Percentiles rank a stretch among this genome's conserved stretches.
phyloP scores from a whole-genome alignment of 1,140 invertebrate species.

The Macrosteles quadrilineatus region DNA sequence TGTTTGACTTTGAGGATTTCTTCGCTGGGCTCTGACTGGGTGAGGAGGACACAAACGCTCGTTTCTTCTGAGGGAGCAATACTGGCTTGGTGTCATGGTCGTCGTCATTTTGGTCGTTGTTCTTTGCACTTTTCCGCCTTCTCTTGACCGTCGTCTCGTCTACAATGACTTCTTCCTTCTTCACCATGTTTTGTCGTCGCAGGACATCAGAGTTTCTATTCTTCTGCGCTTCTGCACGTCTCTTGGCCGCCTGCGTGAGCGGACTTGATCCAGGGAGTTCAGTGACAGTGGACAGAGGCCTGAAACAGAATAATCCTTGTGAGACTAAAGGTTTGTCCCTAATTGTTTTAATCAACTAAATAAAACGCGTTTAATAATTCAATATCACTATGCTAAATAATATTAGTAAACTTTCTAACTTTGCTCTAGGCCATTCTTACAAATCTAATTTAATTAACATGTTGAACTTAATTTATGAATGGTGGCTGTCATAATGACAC shows the following conservation, averaged over 20 bases:
- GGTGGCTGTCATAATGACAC: no score
- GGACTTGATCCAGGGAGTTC: conserved; percentile 6
- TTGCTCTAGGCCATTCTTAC: no score
- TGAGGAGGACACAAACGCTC: conserved; percentile 54
- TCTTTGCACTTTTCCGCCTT: conserved; percentile 27
- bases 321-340: no score
- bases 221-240: conserved; percentile 10
- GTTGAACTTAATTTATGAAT: no score
- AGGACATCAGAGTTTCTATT: conserved; percentile 36
- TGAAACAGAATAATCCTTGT: conserved; percentile 32
- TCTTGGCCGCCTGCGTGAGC: conserved; percentile 14
- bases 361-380: no score
- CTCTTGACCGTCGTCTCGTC: conserved; percentile 35
- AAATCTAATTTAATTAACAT: no score
- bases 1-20: conserved; percentile 50
- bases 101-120: conserved; percentile 29
- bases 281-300: conserved; percentile 22
- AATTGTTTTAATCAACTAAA: neutral
- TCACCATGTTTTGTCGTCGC: conserved; percentile 31
- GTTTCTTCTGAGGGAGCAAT: conserved; percentile 61
- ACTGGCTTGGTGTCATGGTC: conserved; percentile 6
- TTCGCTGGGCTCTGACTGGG: conserved; percentile 54
- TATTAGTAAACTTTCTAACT: no score
- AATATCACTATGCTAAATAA: no score
- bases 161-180: conserved; percentile 31